Evolutionary conservation across 2,797 vertebrate genomes (phyloP).

Genomic region (Pantherophis alleghaniensis): DNA sequence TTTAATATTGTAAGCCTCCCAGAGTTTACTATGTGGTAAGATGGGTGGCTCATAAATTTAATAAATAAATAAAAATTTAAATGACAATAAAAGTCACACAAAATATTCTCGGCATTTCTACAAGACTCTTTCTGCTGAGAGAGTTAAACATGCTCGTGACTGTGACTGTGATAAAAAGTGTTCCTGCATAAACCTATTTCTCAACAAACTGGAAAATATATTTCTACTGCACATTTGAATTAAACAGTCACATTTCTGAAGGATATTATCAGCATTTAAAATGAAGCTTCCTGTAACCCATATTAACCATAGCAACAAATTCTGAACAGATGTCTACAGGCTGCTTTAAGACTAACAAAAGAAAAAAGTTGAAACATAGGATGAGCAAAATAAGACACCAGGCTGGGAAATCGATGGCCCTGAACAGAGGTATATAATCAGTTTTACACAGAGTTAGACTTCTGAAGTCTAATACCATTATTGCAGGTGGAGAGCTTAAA

Average conservation of each 20-base stretch:
- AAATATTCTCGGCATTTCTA: background rate
- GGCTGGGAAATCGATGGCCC: background rate
- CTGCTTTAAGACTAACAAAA: background rate
- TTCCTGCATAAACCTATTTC: background rate
- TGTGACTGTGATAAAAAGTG: background rate
- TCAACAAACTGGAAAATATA: background rate
- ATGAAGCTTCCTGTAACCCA: background rate
- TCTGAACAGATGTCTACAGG: background rate
- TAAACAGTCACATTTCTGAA: background rate
- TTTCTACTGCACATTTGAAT: background rate
- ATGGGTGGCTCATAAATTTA: background rate
- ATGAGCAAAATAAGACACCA: background rate
- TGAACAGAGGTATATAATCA: background rate
- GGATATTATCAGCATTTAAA: background rate
- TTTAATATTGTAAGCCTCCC: background rate
- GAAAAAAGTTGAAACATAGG: background rate
- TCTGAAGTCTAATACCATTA: background rate
- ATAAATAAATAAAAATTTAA: background rate
- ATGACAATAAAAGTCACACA: background rate
- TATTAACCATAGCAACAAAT: background rate
- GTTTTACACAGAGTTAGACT: background rate
- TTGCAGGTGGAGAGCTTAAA: background rate
- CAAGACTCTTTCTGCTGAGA: background rate
- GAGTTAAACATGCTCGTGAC: background rate
- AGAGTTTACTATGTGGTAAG: background rate